Conservation (phyloP, 2,888 invertebrate genomes). For the Cantharis lateralis region DNA sequence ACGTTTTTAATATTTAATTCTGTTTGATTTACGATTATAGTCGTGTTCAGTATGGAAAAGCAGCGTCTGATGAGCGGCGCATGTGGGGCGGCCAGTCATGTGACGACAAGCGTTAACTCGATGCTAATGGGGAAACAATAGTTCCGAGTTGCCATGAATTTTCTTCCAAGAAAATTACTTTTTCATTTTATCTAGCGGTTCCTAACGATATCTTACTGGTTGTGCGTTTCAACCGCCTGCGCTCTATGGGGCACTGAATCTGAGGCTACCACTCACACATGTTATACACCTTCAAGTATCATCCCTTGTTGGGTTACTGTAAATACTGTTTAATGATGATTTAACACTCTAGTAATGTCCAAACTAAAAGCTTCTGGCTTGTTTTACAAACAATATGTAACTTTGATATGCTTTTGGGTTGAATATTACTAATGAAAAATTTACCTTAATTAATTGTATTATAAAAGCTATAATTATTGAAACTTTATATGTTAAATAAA, state of each 20-base stretch:
- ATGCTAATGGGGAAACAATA: conserved; percentile 56
- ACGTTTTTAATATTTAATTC: conserved; percentile 60
- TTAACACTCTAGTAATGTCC: conserved; percentile 20
- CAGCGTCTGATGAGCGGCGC: conserved; percentile 37
- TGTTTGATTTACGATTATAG: conserved; percentile 58
- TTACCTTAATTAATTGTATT: background rate
- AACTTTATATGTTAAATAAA: background rate
- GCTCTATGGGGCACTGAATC: conserved; percentile 25
- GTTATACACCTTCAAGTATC: conserved; percentile 35
- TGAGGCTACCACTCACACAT: conserved; percentile 34
- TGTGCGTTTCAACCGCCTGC: conserved; percentile 28
- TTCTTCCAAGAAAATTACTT: conserved; percentile 56
- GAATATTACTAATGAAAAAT: background rate
- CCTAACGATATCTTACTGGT: conserved; percentile 34
- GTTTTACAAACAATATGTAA: background rate
- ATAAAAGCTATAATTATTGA: background rate
- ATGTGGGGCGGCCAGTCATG: conserved; percentile 43
- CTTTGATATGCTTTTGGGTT: background rate
- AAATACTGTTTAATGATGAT: conserved; percentile 38
- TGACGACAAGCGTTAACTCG: conserved; percentile 54
- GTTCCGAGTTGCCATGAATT: conserved; percentile 55
- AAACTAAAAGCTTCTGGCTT: background rate
- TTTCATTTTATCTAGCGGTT: conserved; percentile 53
- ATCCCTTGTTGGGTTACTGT: conserved; percentile 29
- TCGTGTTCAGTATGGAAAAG: conserved; percentile 47